Evolutionary conservation across 2,797 vertebrate species (phyloP).

Genomic region (Lepilemur septentrionalis): DNA sequence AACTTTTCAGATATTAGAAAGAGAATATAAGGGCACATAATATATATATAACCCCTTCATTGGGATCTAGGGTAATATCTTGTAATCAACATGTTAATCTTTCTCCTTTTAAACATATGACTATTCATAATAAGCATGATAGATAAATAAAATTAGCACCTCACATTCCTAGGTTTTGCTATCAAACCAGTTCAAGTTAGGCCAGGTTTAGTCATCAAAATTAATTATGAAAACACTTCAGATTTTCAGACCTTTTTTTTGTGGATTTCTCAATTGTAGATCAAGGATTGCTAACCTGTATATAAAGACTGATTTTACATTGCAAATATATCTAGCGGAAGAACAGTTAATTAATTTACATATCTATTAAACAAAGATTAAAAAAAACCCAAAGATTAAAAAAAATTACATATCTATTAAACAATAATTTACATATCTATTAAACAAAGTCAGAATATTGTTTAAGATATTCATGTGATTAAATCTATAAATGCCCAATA

Average conservation of each 20-base stretch:
- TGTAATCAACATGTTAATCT: not conserved
- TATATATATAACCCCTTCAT: not conserved
- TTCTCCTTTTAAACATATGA: not conserved
- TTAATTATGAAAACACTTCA: not conserved
- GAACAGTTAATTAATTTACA: not conserved
- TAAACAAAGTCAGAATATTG: not conserved
- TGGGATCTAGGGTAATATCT: not conserved
- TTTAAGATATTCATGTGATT: not conserved
- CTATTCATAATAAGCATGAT: not conserved
- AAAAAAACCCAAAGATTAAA: too few relatives aligned
- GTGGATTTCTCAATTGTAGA: not conserved
- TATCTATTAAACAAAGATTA: not conserved
- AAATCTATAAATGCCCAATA: not conserved
- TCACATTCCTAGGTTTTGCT: not conserved
- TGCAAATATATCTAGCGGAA: not conserved
- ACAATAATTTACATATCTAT: not conserved
- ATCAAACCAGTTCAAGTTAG: not conserved
- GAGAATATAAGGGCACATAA: not conserved
- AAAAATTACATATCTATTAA: too few relatives aligned
- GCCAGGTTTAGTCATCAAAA: not conserved
- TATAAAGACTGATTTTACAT: not conserved
- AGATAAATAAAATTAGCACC: not conserved
- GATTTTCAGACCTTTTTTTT: not conserved
- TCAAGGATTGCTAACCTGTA: not conserved
- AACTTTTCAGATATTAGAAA: conserved; percentile 5